A percentile compares a stretch with the other conserved stretches of the same genome.
Evolutionary conservation across 1,140 invertebrate genomes (phyloP).

Genomic region (Eupristina koningsbergeri): DNA sequence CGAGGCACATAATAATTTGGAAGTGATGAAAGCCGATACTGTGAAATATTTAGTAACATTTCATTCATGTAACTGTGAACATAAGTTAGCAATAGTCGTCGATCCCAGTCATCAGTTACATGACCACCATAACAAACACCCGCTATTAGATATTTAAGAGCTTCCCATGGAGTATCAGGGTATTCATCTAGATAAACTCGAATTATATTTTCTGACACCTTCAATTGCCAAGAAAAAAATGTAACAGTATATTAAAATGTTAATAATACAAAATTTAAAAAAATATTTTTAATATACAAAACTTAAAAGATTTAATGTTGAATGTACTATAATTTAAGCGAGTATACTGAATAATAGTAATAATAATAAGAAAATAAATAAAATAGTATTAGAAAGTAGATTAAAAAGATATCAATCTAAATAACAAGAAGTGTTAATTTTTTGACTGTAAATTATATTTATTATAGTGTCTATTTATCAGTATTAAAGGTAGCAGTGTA

Average conservation of each 20-base stretch:
- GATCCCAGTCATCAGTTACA: conserved; percentile 95
- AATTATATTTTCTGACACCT: conserved; percentile 87
- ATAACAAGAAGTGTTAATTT: too few species aligned
- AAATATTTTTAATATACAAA: background rate
- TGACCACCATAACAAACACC: conserved; percentile 96
- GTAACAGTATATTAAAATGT: background rate
- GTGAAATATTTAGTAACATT: conserved; percentile 76
- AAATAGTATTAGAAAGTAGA: too few species aligned
- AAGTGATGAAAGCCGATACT: conserved; percentile 82
- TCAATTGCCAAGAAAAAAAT: background rate
- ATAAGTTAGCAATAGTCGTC: conserved; percentile 85
- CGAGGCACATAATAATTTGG: conserved; percentile 85
- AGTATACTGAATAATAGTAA: too few species aligned
- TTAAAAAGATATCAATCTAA: too few species aligned
- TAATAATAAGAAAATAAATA: too few species aligned
- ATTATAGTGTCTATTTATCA: too few species aligned
- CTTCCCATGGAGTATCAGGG: conserved; percentile 90
- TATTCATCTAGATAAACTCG: conserved; percentile 89
- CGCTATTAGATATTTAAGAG: conserved; percentile 91
- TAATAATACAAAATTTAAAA: background rate
- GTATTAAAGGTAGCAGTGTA: too few species aligned
- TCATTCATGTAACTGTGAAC: conserved; percentile 87
- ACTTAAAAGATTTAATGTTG: too few species aligned
- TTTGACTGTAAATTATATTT: too few species aligned
- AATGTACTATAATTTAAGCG: too few species aligned